These are phyloP conservation scores for Elmis aenea DNA, from an alignment of 2,888 invertebrate species.

Conservation along the genomic window DNA sequence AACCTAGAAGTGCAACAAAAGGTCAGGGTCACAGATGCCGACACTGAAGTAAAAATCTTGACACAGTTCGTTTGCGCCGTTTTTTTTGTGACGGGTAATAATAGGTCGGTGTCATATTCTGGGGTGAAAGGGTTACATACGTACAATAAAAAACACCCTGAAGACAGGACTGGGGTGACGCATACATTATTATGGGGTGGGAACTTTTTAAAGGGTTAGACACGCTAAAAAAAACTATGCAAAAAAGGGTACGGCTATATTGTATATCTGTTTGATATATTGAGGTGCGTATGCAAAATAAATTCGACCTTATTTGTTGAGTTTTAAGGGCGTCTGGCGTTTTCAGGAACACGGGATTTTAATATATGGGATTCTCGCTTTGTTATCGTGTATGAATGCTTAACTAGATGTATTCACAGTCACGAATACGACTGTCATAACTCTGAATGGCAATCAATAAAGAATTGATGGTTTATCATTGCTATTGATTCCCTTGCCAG, in stretches of 20 bases:
- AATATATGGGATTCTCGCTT: constrained; percentile 45
- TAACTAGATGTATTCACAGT: constrained; percentile 49
- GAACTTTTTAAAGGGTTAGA: no score
- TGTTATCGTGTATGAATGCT: constrained; percentile 45
- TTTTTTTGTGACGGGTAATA: constrained; percentile 43
- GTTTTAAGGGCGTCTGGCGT: constrained; percentile 14
- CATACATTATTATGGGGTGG: constrained; percentile 46
- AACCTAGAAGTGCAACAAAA: no score
- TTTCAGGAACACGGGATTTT: constrained; percentile 26
- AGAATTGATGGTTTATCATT: constrained; percentile 44
- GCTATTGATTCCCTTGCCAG: constrained; percentile 38
- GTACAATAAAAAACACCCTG: constrained; percentile 47
- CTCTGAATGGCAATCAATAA: constrained; percentile 47
- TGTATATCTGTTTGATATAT: constrained; percentile 40
- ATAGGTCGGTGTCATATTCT: constrained; percentile 48
- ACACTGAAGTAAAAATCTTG: constrained; percentile 42
- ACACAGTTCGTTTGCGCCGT: constrained; percentile 49
- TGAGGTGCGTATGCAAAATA: constrained; percentile 38
- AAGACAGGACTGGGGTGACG: constrained; percentile 46
- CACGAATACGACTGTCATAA: constrained; percentile 48
- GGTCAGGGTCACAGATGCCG: no score
- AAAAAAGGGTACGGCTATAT: constrained; percentile 44
- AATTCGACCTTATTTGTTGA: constrained; percentile 32
- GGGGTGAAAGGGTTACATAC: constrained; percentile 47
- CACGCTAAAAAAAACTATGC: no score